Base-by-base conservation (phyloP, 1,140 invertebrate species). In the Temnothorax curvispinosus region DNA sequence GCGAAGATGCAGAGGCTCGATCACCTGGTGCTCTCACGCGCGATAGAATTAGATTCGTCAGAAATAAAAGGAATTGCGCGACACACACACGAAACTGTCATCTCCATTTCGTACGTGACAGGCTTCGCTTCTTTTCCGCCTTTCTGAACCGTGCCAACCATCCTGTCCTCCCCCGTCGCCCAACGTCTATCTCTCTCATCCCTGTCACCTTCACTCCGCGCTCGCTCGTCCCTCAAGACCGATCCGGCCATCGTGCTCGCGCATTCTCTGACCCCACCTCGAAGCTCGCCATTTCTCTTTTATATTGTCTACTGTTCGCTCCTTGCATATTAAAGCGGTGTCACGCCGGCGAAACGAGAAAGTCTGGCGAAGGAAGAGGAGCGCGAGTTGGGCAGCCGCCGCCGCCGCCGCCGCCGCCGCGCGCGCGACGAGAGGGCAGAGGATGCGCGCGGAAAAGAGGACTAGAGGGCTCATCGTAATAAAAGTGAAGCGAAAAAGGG, bases 281-380 rank as follows among this genome's bases (percentile, higher is more conserved):
- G 58, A 62, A 86, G 56, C 62, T 58, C 72, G 80, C 74, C 85
- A 85, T 91, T 90, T 92, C 88, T 88, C 88, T 82, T 81, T 89
- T 87, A 74, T 90, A 93, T 93, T 93, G 92, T 93, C 90, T 86
- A 90, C 85, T 69, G 76, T 82, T 88, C 92, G 91, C 88, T 86
- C 87, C 86, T 93, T 90, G 92, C 91, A 93, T 93, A 93, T 92
- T 93, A 93, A 94, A 92, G 85, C 65, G 72, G 65, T 78, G 62
- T 80, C 84, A 65, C 41, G 38, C 64, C 56, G 41, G 35, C 27
- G 35, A 77, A 52, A 80, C 64, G 41, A 47, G 56, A 54, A 72
- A 82, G 41, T 67, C 74, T 32, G 50, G 13, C 13, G 47, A 85
- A 80, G 75, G 5, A 60, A 69, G n/a, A 56, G 44, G 13, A 32